These are phyloP conservation scores for Augochlora pura DNA, from an alignment of 1,140 invertebrate species.

Conservation along the genomic window DNA sequence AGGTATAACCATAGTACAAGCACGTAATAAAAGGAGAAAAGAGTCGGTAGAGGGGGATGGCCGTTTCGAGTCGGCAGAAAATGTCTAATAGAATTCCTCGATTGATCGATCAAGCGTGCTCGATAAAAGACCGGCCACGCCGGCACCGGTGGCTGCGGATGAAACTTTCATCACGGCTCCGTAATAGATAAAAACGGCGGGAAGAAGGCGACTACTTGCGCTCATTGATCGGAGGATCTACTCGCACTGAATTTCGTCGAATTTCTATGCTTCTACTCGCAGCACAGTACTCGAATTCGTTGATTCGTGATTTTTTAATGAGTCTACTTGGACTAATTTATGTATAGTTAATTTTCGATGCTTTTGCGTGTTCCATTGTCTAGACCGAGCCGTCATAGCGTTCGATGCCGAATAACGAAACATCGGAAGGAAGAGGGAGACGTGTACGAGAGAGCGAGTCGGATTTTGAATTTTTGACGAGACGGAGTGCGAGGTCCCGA, in stretches of 20 bases:
- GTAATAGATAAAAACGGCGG: conserved; percentile 40
- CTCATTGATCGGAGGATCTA: neutral
- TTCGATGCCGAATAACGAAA: too few relatives aligned
- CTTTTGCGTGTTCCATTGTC: too few relatives aligned
- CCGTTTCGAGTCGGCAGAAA: neutral
- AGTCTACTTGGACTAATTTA: too few relatives aligned
- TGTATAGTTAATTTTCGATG: too few relatives aligned
- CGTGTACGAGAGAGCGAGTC: neutral
- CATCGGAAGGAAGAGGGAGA: neutral
- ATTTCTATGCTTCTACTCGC: too few relatives aligned
- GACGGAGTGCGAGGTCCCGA: conserved; percentile 6
- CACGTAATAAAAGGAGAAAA: neutral
- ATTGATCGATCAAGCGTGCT: conserved; percentile 43
- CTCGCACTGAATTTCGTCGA: too few relatives aligned
- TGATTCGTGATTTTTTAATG: too few relatives aligned
- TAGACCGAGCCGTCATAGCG: too few relatives aligned
- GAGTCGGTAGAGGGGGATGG: neutral
- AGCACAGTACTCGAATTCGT: too few relatives aligned
- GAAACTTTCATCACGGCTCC: conserved; percentile 39
- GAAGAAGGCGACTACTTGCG: neutral
- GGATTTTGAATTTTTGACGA: conserved; percentile 44
- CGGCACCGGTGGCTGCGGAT: conserved; percentile 16
- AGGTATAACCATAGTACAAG: neutral
- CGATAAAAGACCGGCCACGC: conserved; percentile 22
- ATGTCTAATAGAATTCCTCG: conserved; percentile 33